Conservation (phyloP, 2,113 vertebrate genomes). For the Elephantulus edwardii region DNA sequence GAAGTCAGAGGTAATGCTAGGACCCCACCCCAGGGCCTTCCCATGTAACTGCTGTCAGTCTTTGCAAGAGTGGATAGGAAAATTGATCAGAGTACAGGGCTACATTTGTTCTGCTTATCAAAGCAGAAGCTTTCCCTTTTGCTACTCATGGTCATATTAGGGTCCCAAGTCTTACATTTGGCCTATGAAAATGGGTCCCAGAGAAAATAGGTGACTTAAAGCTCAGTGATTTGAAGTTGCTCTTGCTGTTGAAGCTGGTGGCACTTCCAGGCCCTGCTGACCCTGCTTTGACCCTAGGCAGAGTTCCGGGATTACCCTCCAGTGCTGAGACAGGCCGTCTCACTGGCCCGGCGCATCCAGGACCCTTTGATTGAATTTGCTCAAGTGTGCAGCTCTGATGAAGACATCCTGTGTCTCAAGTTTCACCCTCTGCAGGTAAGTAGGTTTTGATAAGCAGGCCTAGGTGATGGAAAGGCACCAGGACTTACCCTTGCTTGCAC, state of each 20-base stretch:
- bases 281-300: conserved; percentile 78
- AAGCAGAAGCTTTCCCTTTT: neutral
- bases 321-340: conserved; percentile 95
- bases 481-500: conserved; percentile 4
- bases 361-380: conserved; percentile 97
- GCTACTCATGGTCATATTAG: neutral
- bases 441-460: neutral
- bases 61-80: neutral
- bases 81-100: neutral
- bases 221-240: neutral
- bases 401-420: conserved; percentile 98
- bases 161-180: neutral
- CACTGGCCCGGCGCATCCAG: conserved; percentile 96
- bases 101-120: neutral
- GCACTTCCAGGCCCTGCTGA: conserved; percentile 17
- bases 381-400: conserved; percentile 97
- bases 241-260: neutral
- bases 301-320: conserved; percentile 97
- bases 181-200: neutral
- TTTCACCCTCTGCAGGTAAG: conserved; percentile 96
- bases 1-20: conserved; percentile 93
- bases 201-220: conserved; percentile 6
- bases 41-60: neutral
- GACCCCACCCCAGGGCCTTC: neutral
- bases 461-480: neutral